Base-by-base conservation (phyloP, 2,113 vertebrate genomes). In the Phalacrocorax carbo region DNA sequence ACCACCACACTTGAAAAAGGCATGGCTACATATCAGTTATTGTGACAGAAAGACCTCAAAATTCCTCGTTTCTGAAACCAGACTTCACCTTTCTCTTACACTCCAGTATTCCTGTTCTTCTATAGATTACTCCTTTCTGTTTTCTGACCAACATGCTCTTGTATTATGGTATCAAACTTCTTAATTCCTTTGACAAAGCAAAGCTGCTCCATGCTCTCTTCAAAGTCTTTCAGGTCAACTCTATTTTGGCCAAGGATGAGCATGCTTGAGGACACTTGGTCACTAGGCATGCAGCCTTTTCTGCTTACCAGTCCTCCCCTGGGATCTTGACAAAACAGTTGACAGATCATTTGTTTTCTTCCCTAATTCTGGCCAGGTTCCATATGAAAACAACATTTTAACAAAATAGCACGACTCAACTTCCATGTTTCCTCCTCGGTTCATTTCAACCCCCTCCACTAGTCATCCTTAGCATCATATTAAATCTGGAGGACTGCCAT, bases 401-500 rank as follows among this genome's bases (percentile, higher is more conserved):
- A 79, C 55, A 92, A 42, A 95, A 66, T 66, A 75, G 16, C 75
- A 94, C 58, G 92, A 81, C 57, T 83, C 30, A 82, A 66, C 20
- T 71, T 93, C 87, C 46, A 75, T 55, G 26, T 87, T 90, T 82
- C 7, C 20, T 93, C 52, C 79, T 93, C 12, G 5, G 34, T 54
- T 94, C 54, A 36, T 95, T 93, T 87, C 77, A 91, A 14, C 32
- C 96, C 76, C 23, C 65, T 86, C 29, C 38, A 29, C n/a, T 51
- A 95, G 60, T 78, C 77, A 86, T 44, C 20, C 52, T 51, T 61
- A 83, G 72, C 49, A 82, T 75, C 34, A 64, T 70, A 66, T 79
- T 68, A 83, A 72, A 57, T 65, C 88, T 95, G 94, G 83, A 91
- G 58, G 36, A 23, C 46, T 86, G 91, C 75, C 90, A 72, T 82